phyloP scores from a whole-genome alignment of 2,113 vertebrate genomes.

The Oxygymnocypris stewartii region DNA sequence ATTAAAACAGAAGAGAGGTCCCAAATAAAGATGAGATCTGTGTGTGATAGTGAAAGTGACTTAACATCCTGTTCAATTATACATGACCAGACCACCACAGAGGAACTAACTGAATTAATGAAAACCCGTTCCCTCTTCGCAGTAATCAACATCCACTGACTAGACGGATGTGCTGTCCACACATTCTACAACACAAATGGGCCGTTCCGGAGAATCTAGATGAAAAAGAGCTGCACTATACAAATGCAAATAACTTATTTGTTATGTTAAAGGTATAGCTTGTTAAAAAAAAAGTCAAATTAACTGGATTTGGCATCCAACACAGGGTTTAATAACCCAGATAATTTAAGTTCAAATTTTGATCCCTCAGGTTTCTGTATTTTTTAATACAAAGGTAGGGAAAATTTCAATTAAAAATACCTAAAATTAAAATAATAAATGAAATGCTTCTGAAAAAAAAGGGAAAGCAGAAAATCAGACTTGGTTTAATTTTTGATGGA shows the following conservation, averaged over 20 bases:
- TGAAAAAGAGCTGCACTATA: neutral
- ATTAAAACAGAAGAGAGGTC: constrained; percentile 26
- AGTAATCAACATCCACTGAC: constrained; percentile 23
- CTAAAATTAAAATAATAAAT: neutral
- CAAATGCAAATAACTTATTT: neutral
- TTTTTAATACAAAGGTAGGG: neutral
- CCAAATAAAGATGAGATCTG: constrained; percentile 28
- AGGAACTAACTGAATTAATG: constrained; percentile 23
- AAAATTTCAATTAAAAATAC: neutral
- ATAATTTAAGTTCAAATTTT: neutral
- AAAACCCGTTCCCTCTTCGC: constrained; percentile 1
- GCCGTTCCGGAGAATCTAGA: neutral
- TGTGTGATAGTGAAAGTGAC: constrained; percentile 24
- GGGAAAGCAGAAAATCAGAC: neutral
- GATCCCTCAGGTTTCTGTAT: neutral
- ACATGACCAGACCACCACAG: neutral
- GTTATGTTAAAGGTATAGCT: neutral
- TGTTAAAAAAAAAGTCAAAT: neutral
- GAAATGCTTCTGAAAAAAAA: neutral
- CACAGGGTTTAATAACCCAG: neutral
- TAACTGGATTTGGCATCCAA: neutral
- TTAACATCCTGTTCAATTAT: neutral
- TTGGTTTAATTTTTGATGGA: neutral
- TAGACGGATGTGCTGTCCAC: constrained; percentile 11
- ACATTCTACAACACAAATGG: constrained; percentile 2